phyloP scores from a whole-genome alignment of 1,140 invertebrate genomes.

The Drosophila pandora region DNA sequence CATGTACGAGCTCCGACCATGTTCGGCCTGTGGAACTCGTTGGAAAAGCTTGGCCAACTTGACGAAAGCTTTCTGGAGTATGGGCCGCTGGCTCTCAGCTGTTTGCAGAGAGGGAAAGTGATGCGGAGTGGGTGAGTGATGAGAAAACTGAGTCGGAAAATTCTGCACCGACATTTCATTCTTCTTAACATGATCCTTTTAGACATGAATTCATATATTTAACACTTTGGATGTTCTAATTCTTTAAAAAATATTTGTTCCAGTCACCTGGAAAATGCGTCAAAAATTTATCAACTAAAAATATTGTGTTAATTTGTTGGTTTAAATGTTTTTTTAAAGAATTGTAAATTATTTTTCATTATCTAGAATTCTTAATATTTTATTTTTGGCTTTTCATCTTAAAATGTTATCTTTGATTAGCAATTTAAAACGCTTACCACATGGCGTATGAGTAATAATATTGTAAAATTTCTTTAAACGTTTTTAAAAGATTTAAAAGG shows the following conservation, averaged over 20 bases:
- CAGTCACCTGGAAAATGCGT: not conserved
- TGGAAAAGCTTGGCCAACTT: conserved; percentile 56
- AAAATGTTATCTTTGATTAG: too few species aligned
- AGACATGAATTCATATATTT: not conserved
- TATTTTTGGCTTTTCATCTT: too few species aligned
- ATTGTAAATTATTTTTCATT: too few species aligned
- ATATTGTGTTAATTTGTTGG: too few species aligned
- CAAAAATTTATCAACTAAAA: not conserved
- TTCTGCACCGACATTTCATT: not conserved
- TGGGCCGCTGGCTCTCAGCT: conserved; percentile 34
- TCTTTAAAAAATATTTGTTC: not conserved
- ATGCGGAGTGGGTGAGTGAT: conserved; percentile 1
- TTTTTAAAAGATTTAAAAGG: too few species aligned
- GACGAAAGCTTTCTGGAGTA: conserved; percentile 58
- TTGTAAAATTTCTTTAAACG: too few species aligned
- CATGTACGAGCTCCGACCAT: too few species aligned
- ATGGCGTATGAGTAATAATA: not conserved
- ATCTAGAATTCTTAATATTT: too few species aligned
- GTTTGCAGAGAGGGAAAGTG: conserved; percentile 65
- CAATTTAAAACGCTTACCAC: too few species aligned
- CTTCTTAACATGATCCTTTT: not conserved
- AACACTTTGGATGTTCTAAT: not conserved
- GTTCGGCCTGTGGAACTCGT: conserved; percentile 60
- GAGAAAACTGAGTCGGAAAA: conserved; percentile 17
- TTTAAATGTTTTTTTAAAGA: not conserved